Conservation (phyloP, 2,888 invertebrate species). For the Digitonthophagus gazella region DNA sequence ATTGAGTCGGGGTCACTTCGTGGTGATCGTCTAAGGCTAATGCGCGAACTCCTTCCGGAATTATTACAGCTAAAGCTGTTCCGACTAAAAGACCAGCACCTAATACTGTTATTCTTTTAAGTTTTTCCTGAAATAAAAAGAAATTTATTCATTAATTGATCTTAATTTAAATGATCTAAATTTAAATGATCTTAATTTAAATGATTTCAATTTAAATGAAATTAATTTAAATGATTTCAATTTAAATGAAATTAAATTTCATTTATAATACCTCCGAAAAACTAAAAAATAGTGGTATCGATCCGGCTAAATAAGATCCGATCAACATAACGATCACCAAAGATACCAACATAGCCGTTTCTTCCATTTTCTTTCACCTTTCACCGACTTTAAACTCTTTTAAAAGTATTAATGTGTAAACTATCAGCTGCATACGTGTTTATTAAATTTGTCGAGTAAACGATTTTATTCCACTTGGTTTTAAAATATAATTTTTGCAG, state of each 20-base stretch:
- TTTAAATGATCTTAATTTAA: neutral
- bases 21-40: slow-evolving; percentile 51
- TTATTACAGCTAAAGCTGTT: slow-evolving; percentile 95
- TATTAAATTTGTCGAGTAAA: too few species aligned
- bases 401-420: too few species aligned
- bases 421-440: too few species aligned
- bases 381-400: too few species aligned
- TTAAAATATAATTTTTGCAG: too few species aligned
- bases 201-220: too few species aligned
- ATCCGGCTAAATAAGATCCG: slow-evolving; percentile 93
- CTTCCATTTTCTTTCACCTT: slow-evolving; percentile 84
- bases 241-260: neutral
- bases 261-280: slow-evolving; percentile 80
- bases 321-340: slow-evolving; percentile 91
- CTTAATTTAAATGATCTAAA: slow-evolving; percentile 11
- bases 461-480: too few species aligned
- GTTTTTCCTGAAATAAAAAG: slow-evolving; percentile 71
- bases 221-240: too few species aligned
- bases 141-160: slow-evolving; percentile 4
- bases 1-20: slow-evolving; percentile 35
- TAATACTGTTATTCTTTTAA: slow-evolving; percentile 90
- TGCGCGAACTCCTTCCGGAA: slow-evolving; percentile 96
- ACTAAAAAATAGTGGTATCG: slow-evolving; percentile 89
- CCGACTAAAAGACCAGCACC: slow-evolving; percentile 97
- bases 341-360: slow-evolving; percentile 77